Percentiles rank a stretch among this genome's conserved stretches.
Evolutionary conservation across 2,797 vertebrate species (phyloP).

Genomic region (Trichosurus vulpecula): DNA sequence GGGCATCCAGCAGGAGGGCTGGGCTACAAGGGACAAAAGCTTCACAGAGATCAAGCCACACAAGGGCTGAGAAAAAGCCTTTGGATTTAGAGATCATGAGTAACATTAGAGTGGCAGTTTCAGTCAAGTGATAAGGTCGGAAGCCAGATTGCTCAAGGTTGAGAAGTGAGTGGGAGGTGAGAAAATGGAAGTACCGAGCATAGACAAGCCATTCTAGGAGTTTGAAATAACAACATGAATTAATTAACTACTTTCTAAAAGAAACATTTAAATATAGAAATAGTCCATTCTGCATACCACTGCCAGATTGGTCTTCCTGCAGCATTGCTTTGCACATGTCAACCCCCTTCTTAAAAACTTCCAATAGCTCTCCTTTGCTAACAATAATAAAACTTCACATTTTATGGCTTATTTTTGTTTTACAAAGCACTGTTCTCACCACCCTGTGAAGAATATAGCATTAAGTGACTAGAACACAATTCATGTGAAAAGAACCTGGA

Average conservation of each 20-base stretch:
- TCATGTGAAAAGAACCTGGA: too few relatives aligned
- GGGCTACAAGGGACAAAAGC: background rate
- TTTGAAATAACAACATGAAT: slow-evolving; percentile 67
- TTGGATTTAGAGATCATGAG: background rate
- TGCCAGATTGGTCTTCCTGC: slow-evolving; percentile 41
- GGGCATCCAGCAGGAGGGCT: background rate
- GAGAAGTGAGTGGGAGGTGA: background rate
- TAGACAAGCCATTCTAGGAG: background rate
- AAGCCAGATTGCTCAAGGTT: background rate
- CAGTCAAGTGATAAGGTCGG: background rate
- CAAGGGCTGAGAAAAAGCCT: background rate
- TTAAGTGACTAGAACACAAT: background rate
- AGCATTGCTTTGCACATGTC: background rate
- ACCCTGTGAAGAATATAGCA: background rate
- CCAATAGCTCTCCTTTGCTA: background rate
- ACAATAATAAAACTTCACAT: background rate
- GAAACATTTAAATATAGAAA: slow-evolving; percentile 46
- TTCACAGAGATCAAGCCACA: background rate
- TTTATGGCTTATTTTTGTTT: background rate
- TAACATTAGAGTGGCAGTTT: background rate
- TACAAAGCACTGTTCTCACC: background rate
- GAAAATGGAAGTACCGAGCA: background rate
- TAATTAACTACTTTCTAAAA: slow-evolving; percentile 67
- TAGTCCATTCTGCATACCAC: slow-evolving; percentile 47
- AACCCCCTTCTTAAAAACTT: slow-evolving; percentile 1